phyloP scores from a whole-genome alignment of 2,888 invertebrate genomes.

The Parochlus steinenii region DNA sequence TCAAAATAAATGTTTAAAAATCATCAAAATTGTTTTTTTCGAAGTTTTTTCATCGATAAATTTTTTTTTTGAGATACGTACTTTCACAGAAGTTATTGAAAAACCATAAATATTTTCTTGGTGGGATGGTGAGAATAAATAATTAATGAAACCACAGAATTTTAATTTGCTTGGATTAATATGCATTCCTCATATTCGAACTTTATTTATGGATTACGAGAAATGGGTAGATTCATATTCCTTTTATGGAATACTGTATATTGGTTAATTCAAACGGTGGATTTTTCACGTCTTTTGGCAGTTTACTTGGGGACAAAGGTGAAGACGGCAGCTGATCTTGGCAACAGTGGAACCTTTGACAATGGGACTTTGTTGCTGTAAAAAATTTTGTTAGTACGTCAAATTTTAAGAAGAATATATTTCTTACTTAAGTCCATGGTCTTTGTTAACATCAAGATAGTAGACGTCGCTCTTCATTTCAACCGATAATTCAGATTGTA shows the following conservation, averaged over 20 bases:
- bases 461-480: constrained; percentile 38
- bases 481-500: constrained; percentile 46
- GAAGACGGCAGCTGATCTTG: constrained; percentile 45
- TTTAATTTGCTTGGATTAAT: no score
- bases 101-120: no score
- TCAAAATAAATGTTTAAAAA: constrained; percentile 1
- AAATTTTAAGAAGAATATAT: not conserved
- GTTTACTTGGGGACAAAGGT: constrained; percentile 43
- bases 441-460: constrained; percentile 18
- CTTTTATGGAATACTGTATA: no score
- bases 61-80: no score
- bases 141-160: no score
- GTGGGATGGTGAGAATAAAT: no score
- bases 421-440: constrained; percentile 16
- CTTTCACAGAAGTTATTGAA: no score
- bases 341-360: constrained; percentile 38
- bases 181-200: no score
- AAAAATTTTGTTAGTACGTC: constrained; percentile 17
- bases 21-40: constrained; percentile 3
- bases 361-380: constrained; percentile 41
- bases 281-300: no score
- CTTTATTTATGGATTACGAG: not conserved
- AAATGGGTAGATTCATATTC: no score
- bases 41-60: constrained; percentile 1
- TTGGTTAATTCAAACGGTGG: no score